Evolutionary conservation across 2,113 vertebrate species (phyloP), one percentile per base, ranked within the genome.

Genomic region (Echinops telfairi): DNA sequence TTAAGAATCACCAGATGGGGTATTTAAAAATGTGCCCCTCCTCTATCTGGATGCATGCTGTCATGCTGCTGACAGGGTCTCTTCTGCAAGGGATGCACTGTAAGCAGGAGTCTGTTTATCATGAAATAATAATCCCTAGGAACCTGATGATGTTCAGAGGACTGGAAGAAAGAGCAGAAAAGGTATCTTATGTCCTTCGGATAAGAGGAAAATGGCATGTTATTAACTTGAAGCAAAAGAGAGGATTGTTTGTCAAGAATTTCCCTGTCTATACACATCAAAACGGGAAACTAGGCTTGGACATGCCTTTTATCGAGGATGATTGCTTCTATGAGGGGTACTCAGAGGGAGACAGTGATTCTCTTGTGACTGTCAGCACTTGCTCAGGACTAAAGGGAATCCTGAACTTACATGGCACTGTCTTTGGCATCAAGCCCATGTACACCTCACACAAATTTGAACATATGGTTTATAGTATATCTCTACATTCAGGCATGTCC

Each of bases 401-500:
- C 57, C 77, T 96, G 66, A 91, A 71, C 38, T n/a, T 95, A 22
- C 38, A 83, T 53, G 83, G 76, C 19, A 43, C 58, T 3, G 83
- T 70, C 62, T 96, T 96, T 94, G 79, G 40, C 83, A 96, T 96
- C 0, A 90, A 96, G 36, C 83, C 96, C 40, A 58, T 91, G 36
- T 4, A 80, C 20, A 71, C 25, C 10, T 86, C 88, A 27, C 47
- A 86, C 5, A n/a, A 0, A 2, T 89, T 77, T 43, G 83, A 95
- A 66, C 92, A 95, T 57, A 80, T 90, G 11, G 20, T 97, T 68
- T 60, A 86, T 60, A 86, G 31, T 31, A 36, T 85, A 53, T 92
- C 89, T 78, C 73, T 66, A 68, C 82, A 83, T 36, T 75, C 43
- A 38, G 14, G 20, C 31, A 14, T 81, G 0, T n/a, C 29, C 31